Base-by-base conservation (phyloP, 2,113 vertebrate species). In the Lepus europaeus region DNA sequence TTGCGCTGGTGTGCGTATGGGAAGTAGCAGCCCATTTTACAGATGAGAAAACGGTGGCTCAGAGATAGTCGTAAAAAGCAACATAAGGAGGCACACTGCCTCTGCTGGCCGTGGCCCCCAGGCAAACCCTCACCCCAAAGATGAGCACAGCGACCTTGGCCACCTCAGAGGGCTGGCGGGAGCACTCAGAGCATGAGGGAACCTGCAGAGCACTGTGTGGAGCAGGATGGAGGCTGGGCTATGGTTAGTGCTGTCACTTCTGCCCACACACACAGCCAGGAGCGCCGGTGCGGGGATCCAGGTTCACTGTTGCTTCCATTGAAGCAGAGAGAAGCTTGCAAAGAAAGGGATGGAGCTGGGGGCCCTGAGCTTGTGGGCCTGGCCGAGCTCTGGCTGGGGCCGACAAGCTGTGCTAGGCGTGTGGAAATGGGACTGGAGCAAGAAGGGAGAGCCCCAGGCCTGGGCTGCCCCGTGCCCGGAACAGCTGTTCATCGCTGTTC, bases 251-350 rank as follows among this genome's bases (percentile, higher is more conserved):
- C 23, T 20, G 29, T 9, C 76, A n/a, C 53, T 70, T 82, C 68
- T 31, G 17, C 49, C 27, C 3, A 45, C 17, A 5, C 27, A 1
- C 2, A 1, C 0, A 22, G 11, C 10, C 19, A 6, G 7, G 25
- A 25, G n/a, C 3, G 31, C 39, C 0, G 4, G 27, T 23, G n/a
- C 36, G 77, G 56, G 12, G 27, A 53, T 22, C 49, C 53, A 69
- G 53, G 33, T 81, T 51, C 45, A 14, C 33, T 51, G 49, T 7
- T 59, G 12, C 9, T 2, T 20, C 63, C 1, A 4, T 16, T 22
- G 22, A 39, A 0, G 19, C 53, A 29, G 19, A 53, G 36, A 31
- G 63, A 90, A 86, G 36, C 70, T 31, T 90, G 68, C 23, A 2
- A 29, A 13, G 10, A 29, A 56, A 25, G 2, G 2, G 6, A 11